Evolutionary conservation across 2,888 invertebrate species (phyloP), one percentile per base, ranked within the genome.

Genomic region (Alloplasta piceator): DNA sequence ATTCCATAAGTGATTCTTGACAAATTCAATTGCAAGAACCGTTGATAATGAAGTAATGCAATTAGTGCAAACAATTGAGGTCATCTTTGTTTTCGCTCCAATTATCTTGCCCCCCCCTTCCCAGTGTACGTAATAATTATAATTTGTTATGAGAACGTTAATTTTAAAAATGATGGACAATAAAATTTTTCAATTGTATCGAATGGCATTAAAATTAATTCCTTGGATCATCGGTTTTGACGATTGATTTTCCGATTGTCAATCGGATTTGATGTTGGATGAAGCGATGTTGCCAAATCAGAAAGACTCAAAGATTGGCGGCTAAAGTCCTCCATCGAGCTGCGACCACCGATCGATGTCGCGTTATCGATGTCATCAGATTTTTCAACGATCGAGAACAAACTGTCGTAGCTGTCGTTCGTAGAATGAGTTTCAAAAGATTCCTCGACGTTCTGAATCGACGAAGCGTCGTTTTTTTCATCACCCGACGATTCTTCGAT

Each of bases 291-390:
- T 5, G 12, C 12, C 9, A 41, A 7, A 26, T 41, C 4, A 10
- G 41, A 38, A 14, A 39, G 5, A 36, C n/a, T 72, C 52, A 10
- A 41, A 38, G 64, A 6, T 26, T 82, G 64, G n/a, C 48, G 46
- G 4, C 80, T n/a, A 66, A 86, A 86, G 4, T 86, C 86, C 16
- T 86, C 86, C 75, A 85, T 82, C n/a, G 72, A 56, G 56, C 83
- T 84, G 2, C 36, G n/a, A 38, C 61, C 73, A 26, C 36, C 73
- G n/a, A 83, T 39, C 10, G 83, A 84, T 46, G 73, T 41, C 0
- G 6, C 58, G 9, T 79, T 66, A 52, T 76, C 58, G 4, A 74
- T 80, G 14, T 60, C 16, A n/a, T 63, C 58, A 0, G 72, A 82
- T 46, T 36, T 67, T n/a, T 5, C 46, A n/a, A 16, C 0, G 43